Evolutionary conservation across 2,113 vertebrate genomes (phyloP).

Genomic region (Hucho hucho): DNA sequence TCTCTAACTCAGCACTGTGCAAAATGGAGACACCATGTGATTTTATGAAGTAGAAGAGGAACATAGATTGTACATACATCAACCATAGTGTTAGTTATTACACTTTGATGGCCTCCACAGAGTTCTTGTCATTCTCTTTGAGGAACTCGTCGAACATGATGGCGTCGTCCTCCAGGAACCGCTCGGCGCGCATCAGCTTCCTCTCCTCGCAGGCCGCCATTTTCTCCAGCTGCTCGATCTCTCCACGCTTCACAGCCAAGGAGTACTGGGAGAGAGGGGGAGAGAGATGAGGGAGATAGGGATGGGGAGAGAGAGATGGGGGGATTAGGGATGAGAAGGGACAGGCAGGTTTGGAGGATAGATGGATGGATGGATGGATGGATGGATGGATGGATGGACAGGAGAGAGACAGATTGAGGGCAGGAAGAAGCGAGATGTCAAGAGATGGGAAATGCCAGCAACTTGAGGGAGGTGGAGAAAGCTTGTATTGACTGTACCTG

Average conservation of each 20-base stretch:
- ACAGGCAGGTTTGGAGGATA: background rate
- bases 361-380: background rate
- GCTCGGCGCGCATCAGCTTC: conserved; percentile 74
- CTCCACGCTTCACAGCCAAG: conserved; percentile 74
- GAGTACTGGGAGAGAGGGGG: conserved; percentile 70
- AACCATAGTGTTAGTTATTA: conserved; percentile 50
- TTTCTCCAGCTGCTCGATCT: conserved; percentile 82
- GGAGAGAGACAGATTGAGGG: background rate
- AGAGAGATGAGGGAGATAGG: background rate
- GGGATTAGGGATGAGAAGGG: background rate
- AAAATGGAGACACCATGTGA: background rate
- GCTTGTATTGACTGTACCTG: too few relatives aligned
- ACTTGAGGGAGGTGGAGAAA: too few relatives aligned
- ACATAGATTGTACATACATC: background rate
- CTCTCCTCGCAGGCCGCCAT: conserved; percentile 69
- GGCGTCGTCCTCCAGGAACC: conserved; percentile 74
- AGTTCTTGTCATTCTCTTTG: conserved; percentile 81
- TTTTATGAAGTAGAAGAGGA: background rate
- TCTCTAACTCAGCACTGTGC: conserved; percentile 83
- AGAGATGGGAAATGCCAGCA: too few relatives aligned
- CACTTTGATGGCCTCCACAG: conserved; percentile 79
- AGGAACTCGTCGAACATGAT: conserved; percentile 80
- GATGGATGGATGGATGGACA: background rate
- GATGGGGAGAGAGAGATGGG: background rate
- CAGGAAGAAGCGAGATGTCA: too few relatives aligned